Evolutionary conservation across 2,113 vertebrate species (phyloP).

Genomic region (Gila orcuttii): DNA sequence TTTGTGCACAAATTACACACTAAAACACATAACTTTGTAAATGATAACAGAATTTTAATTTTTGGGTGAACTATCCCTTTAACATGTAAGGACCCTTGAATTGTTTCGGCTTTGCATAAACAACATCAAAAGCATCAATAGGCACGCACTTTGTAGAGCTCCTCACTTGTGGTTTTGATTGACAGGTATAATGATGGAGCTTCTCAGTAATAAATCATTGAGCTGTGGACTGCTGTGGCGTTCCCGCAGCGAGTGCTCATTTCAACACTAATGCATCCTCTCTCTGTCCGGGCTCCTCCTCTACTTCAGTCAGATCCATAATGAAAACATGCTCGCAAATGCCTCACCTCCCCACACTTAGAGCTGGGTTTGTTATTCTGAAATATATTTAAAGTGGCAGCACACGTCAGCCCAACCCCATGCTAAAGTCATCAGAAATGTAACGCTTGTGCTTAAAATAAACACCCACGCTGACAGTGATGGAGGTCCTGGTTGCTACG

Average conservation of each 20-base stretch:
- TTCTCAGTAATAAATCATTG: conserved; percentile 30
- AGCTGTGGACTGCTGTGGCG: background rate
- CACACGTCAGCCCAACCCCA: background rate
- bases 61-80: background rate
- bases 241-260: conserved; percentile 32
- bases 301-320: conserved; percentile 22
- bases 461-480: background rate
- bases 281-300: conserved; percentile 4
- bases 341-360: conserved; percentile 21
- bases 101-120: conserved; percentile 3
- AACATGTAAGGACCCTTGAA: background rate
- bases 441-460: conserved; percentile 34
- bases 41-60: background rate
- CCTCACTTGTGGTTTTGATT: conserved; percentile 8
- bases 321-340: conserved; percentile 29
- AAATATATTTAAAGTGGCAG: conserved; percentile 35
- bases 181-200: conserved; percentile 12
- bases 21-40: background rate
- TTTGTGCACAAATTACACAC: background rate
- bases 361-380: conserved; percentile 36
- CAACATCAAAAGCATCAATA: background rate
- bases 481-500: background rate
- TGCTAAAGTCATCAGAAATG: conserved; percentile 27
- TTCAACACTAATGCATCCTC: conserved; percentile 5
- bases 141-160: background rate